phyloP scores from a whole-genome alignment of 2,797 vertebrate genomes.

The Oceanodroma leucorhoa region DNA sequence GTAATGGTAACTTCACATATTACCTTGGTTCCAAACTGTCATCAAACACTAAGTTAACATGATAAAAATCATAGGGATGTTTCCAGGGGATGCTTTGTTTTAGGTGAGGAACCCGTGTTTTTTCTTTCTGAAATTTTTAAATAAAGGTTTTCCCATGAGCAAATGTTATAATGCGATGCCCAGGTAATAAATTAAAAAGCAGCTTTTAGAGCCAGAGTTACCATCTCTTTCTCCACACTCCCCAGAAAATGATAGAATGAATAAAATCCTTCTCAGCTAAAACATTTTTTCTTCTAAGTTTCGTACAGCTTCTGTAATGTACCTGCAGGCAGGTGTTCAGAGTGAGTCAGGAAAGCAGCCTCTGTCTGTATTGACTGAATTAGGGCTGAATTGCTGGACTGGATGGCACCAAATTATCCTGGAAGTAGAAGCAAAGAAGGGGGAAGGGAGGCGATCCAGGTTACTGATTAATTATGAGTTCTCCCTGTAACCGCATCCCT shows the following conservation, averaged over 20 bases:
- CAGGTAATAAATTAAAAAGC: background rate
- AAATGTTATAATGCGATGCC: background rate
- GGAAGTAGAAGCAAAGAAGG: background rate
- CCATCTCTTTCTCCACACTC: background rate
- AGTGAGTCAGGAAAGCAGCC: background rate
- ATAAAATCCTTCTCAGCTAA: background rate
- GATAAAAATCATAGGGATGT: background rate
- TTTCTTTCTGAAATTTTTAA: background rate
- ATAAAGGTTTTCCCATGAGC: rapidly evolving
- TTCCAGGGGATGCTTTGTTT: background rate
- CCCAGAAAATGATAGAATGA: background rate
- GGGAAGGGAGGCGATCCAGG: background rate
- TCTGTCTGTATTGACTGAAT: background rate
- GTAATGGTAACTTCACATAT: background rate
- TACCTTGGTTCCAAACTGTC: background rate
- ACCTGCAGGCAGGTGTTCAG: background rate
- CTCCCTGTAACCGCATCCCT: background rate
- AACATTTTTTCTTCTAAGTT: background rate
- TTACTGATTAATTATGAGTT: background rate
- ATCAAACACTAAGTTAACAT: background rate
- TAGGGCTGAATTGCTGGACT: background rate
- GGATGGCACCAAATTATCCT: background rate
- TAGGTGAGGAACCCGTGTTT: background rate
- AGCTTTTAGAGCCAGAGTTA: background rate
- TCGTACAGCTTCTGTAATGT: background rate